Base-by-base conservation (phyloP, 2,888 invertebrate genomes). In the Cordylochernes scorpioides region DNA sequence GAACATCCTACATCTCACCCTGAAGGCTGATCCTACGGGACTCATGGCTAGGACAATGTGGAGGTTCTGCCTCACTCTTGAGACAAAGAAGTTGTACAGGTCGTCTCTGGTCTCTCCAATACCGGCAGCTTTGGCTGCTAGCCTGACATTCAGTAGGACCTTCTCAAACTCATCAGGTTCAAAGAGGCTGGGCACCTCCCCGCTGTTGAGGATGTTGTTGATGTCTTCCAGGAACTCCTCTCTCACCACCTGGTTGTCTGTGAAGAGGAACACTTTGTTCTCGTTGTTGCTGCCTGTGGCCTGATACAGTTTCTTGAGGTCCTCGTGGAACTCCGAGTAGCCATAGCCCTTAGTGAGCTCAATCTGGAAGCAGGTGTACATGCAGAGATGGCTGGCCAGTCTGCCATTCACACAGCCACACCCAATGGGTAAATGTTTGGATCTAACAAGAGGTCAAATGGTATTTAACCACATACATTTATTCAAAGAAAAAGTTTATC, bases 201-300 rank as follows among this genome's bases (percentile, higher is more conserved):
- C 82, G 7, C 82, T 78, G 52, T 82, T 84, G 1, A 84, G 59
- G 48, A 82, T 72, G 46, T 82, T 82, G 49, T 82, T 84, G 27
- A 84, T 72, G 44, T 84, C 82, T 50, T 84, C 82, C 2, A 84
- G 56, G 49, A 84, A 84, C 48, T 75, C 80, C 48, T 84, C 82
- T 33, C 71, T 67, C 1, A 77, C 70, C 42, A 84, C 80, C 57
- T 82, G 80, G 2, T 75, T 77, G 48, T 84, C 84, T 3, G 77
- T 73, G 49, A 84, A 71, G 1, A 84, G 61, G 48, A 84, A 82
- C 0, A 77, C 75, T 0, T 71, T 70, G 34, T 74, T 68, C 34
- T 68, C 62, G 41, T 66, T 65, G 12, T 59, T 50, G 4, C 68
- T 67, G 2, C 82, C 84, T 1, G 78, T 77, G 29, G 65, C 60